phyloP scores from a whole-genome alignment of 2,797 vertebrate species.

The Meda fulgida region DNA sequence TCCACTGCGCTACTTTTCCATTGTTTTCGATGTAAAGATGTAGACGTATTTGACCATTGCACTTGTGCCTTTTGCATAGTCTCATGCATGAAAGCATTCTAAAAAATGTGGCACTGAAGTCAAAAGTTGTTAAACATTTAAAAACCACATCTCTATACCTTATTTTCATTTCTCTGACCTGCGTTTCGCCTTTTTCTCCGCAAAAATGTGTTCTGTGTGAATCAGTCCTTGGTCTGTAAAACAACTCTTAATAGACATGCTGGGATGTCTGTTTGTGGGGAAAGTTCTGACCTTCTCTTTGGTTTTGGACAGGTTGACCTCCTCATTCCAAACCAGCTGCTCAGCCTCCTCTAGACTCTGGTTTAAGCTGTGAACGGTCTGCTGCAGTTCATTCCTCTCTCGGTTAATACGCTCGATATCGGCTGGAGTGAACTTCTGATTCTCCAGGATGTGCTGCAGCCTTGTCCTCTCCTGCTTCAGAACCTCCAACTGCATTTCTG shows the following conservation, averaged over 20 bases:
- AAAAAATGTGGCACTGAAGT: background rate
- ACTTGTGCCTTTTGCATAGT: background rate
- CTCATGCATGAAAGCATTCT: background rate
- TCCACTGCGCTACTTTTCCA: too few relatives aligned
- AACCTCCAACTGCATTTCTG: conserved; percentile 85
- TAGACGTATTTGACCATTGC: too few relatives aligned
- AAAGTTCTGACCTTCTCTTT: conserved; percentile 81
- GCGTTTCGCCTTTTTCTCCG: background rate
- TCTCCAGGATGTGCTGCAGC: conserved; percentile 84
- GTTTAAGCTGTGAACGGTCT: conserved; percentile 83
- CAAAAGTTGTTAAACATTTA: background rate
- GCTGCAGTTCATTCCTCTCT: conserved; percentile 90
- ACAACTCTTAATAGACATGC: background rate
- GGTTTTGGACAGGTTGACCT: conserved; percentile 86
- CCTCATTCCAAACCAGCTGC: conserved; percentile 91
- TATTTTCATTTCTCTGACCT: background rate
- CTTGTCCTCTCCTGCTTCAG: conserved; percentile 84
- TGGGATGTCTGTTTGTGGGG: background rate
- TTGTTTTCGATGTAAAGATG: too few relatives aligned
- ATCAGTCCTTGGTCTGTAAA: background rate
- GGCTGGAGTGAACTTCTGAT: conserved; percentile 92
- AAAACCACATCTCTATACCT: background rate
- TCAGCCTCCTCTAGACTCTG: conserved; percentile 87
- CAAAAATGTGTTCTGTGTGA: background rate
- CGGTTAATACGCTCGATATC: conserved; percentile 94